Evolutionary conservation across 2,888 invertebrate genomes (phyloP).

Genomic region (Pandemis cinnamomeana): DNA sequence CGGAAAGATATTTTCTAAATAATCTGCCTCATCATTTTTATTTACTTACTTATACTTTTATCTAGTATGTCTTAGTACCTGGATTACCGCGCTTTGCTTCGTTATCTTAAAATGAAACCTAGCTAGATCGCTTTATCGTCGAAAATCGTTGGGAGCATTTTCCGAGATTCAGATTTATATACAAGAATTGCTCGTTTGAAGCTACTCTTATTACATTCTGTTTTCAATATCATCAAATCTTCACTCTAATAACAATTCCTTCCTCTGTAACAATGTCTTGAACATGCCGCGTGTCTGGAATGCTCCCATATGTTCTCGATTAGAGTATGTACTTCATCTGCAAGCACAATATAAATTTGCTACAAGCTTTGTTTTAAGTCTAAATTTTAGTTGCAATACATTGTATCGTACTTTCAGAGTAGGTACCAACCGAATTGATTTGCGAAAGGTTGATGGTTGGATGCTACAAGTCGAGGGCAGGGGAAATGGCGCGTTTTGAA

Average conservation of each 20-base stretch:
- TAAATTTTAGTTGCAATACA: constrained; percentile 61
- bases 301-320: constrained; percentile 34
- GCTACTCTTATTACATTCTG: neutral
- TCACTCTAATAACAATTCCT: neutral
- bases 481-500: too few species aligned
- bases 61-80: too few species aligned
- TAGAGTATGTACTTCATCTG: neutral
- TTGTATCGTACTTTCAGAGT: constrained; percentile 41
- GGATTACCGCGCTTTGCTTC: too few species aligned
- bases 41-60: too few species aligned
- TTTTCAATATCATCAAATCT: neutral
- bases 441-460: neutral
- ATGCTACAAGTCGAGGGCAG: too few species aligned
- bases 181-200: too few species aligned
- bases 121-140: too few species aligned
- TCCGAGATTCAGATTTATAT: too few species aligned
- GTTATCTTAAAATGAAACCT: too few species aligned
- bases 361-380: constrained; percentile 59
- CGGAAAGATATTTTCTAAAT: too few species aligned
- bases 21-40: too few species aligned
- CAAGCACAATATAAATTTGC: constrained; percentile 61
- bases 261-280: constrained; percentile 21
- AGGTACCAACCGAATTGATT: neutral
- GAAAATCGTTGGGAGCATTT: too few species aligned
- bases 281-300: constrained; percentile 8